Evolutionary conservation across 2,797 vertebrate species (phyloP).

Genomic region (Graptemys geographica): DNA sequence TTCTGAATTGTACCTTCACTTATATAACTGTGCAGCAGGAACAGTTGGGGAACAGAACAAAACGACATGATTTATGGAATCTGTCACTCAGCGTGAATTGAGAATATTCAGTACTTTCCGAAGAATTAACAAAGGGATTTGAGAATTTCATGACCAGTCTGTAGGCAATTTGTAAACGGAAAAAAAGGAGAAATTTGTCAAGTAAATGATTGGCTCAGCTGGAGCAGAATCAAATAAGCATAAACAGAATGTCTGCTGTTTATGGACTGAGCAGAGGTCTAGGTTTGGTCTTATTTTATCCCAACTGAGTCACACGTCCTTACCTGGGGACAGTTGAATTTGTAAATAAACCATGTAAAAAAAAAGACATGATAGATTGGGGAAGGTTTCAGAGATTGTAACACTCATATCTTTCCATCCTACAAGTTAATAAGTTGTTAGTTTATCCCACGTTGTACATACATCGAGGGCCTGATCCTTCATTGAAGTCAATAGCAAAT

Average conservation of each 20-base stretch:
- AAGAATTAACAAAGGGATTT: background rate
- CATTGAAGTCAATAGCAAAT: background rate
- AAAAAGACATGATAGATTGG: background rate
- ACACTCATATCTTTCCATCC: background rate
- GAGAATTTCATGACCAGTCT: background rate
- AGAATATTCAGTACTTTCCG: background rate
- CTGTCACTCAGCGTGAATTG: background rate
- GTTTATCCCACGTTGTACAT: background rate
- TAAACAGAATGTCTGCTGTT: too few species aligned
- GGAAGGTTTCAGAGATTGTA: background rate
- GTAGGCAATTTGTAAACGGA: background rate
- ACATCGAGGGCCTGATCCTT: background rate
- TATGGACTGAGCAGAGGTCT: background rate
- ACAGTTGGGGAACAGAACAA: accelerated
- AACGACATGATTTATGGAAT: accelerated
- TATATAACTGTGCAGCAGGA: background rate
- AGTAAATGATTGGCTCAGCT: background rate
- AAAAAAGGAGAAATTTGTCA: background rate
- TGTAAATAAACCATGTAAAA: background rate
- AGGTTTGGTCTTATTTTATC: background rate
- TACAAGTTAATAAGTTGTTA: background rate
- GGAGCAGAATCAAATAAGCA: background rate
- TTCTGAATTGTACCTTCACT: background rate
- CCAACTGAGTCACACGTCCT: background rate
- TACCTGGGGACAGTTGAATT: background rate